Evolutionary conservation across 2,888 invertebrate genomes (phyloP), one percentile per base, ranked within the genome.

Genomic region (Chironomus tentans): DNA sequence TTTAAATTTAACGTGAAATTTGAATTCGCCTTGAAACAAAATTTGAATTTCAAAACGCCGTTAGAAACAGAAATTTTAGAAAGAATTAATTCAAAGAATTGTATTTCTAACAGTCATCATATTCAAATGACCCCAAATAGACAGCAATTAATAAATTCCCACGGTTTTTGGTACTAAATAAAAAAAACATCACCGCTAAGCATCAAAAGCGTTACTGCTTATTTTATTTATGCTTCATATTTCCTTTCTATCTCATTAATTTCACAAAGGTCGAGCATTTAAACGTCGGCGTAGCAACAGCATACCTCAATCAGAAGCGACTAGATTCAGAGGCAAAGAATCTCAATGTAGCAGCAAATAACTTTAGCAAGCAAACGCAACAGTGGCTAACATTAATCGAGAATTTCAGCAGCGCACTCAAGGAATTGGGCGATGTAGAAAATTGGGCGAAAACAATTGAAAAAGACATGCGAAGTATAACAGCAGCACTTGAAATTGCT

Each of bases 381-480:
- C 97, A 97, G 80, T 99, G 98, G 98, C 85, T 98, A n/a, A 91
- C 91, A 78, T 86, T 98, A 72, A 93, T 95, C 0, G 94, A 95
- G 82, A 91, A 91, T 78, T 94, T 95, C 80, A 94, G 93, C 80
- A 90, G 92, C 81, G 91, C 94, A 0, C 85, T 95, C 2, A 94
- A 98, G 80, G 98, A 99, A 86, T 90, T 99, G 76, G 99, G 99
- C 0, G 98, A 99, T 86, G 97, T 98, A 0, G 97, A 98, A 82
- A 98, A 97, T 83, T 99, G 98, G 98, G 95, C 98, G 0, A 89
- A 92, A 78, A 96, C 94, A 79, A 98, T 99, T 80, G 98, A 99
- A 84, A 91, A 91, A 77, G 99, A 99, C 82, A 95, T 98, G 91
- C 90, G 92, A 81, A 91, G 94, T 2, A 92, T 99, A 78, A 92